Percentiles rank a stretch among this genome's conserved stretches.
Conservation (phyloP, 2,888 invertebrate species). For the Cartodere bifasciata region DNA sequence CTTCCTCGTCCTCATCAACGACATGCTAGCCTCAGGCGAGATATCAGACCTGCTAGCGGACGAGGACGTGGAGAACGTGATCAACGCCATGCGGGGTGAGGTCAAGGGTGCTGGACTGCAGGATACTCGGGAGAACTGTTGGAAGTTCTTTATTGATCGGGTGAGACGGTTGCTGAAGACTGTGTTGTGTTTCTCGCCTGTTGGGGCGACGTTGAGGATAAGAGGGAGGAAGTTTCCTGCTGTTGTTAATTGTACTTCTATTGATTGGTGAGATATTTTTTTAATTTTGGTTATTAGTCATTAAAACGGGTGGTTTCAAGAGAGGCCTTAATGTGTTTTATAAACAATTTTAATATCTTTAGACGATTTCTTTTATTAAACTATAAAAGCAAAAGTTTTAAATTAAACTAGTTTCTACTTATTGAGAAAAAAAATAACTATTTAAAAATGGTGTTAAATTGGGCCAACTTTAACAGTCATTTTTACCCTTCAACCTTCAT, state of each 20-base stretch:
- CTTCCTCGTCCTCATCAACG: constrained; percentile 85
- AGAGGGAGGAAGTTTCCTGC: constrained; percentile 90
- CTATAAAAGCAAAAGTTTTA: no score
- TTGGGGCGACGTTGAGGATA: constrained; percentile 76
- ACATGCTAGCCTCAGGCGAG: constrained; percentile 87
- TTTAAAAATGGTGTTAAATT: no score
- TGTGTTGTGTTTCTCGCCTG: constrained; percentile 89
- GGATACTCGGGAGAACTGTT: constrained; percentile 86
- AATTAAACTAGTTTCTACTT: no score
- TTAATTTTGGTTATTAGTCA: no score
- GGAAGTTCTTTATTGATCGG: constrained; percentile 88
- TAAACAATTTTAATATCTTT: no score
- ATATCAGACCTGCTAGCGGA: constrained; percentile 83
- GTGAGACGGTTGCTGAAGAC: constrained; percentile 64
- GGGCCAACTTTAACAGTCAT: no score
- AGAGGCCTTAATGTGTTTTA: no score
- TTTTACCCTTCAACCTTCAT: no score
- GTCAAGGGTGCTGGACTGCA: constrained; percentile 69
- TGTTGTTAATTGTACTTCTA: constrained; percentile 81
- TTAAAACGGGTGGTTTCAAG: no score
- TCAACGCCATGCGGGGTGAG: constrained; percentile 62
- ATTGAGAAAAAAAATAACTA: no score
- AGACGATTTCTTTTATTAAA: no score
- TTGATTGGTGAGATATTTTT: no score
- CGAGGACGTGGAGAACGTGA: constrained; percentile 81